phyloP scores from a whole-genome alignment of 2,113 vertebrate genomes.

The Dunckerocampus dactyliophorus region DNA sequence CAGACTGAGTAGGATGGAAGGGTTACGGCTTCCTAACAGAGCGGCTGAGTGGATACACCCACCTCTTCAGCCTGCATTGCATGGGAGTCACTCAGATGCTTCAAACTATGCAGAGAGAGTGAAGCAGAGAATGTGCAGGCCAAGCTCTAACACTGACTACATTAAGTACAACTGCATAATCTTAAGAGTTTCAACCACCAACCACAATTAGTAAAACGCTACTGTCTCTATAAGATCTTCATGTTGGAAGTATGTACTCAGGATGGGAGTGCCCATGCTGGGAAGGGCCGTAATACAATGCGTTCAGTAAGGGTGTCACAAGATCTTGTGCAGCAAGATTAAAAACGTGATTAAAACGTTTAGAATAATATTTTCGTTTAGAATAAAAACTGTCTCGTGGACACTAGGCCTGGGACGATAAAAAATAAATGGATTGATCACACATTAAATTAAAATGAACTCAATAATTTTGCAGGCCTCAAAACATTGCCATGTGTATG shows the following conservation, averaged over 20 bases:
- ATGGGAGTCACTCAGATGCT: constrained; percentile 39
- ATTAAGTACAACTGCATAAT: background rate
- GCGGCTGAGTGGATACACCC: constrained; percentile 60
- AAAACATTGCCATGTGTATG: too few species aligned
- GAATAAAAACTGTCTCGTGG: too few species aligned
- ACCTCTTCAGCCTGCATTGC: constrained; percentile 49
- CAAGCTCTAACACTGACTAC: constrained; percentile 11
- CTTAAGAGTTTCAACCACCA: background rate
- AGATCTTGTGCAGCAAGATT: too few species aligned
- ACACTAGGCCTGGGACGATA: too few species aligned
- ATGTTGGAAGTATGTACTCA: background rate
- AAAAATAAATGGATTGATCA: too few species aligned
- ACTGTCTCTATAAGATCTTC: background rate
- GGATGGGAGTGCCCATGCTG: too few species aligned
- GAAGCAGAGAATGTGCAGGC: constrained; percentile 14
- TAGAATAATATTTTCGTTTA: too few species aligned
- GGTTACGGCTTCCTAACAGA: constrained; percentile 49
- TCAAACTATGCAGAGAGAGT: constrained; percentile 22
- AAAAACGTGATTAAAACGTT: too few species aligned
- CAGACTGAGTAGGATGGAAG: constrained; percentile 65
- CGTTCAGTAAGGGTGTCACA: too few species aligned
- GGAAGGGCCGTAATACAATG: background rate
- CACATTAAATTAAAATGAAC: too few species aligned
- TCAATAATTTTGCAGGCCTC: too few species aligned
- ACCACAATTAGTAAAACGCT: background rate